Base-by-base conservation (phyloP, 2,888 invertebrate genomes). In the Rhingia rostrata region DNA sequence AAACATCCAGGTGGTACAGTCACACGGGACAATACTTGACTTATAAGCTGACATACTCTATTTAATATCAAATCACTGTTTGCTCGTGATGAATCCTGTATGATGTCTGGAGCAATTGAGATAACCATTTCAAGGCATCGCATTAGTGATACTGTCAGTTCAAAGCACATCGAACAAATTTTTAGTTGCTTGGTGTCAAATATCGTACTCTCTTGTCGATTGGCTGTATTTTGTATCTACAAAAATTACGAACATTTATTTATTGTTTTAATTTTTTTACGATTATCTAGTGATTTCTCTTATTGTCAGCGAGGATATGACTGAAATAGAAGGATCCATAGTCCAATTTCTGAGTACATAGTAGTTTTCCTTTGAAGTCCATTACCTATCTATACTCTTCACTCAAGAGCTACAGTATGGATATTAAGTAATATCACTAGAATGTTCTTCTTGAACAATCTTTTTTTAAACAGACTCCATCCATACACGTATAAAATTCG, bases 141-240 rank as follows among this genome's bases (percentile, higher is more conserved):
- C 77, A 96, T 93, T 74, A 97, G 90, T 0, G 95, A 95, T 64
- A 96, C 94, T 22, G 96, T 94, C 67, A 97, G 92, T 89, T 97
- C 96, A 90, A 96, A 97, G 89, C 96, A 97, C 7, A 96, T 96
- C 0, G 95, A 95, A 88, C 96, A 96, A 7, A 96, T 94, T 90
- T 96, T 96, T 64, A 96, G 92, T 88, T 96, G 96, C 6, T 96
- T 93, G 0, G 95, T 94, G 87, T 96, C 96, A 3, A 96, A 93
- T n/a, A 94, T 92, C 2, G 93, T 93, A 45, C 89, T 91, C 86
- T 91, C 92, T 79, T 89, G 92, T 86, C 92, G 89, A 69, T 93
- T 92, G 0, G 94, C 93, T 30, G 93, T 92, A 87, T 94, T 94
- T 89, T 95, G 94, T 87, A 95, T 94, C 93, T 94, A 87, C 39